phyloP scores from a whole-genome alignment of 2,113 vertebrate species.

The Leuciscus idus region DNA sequence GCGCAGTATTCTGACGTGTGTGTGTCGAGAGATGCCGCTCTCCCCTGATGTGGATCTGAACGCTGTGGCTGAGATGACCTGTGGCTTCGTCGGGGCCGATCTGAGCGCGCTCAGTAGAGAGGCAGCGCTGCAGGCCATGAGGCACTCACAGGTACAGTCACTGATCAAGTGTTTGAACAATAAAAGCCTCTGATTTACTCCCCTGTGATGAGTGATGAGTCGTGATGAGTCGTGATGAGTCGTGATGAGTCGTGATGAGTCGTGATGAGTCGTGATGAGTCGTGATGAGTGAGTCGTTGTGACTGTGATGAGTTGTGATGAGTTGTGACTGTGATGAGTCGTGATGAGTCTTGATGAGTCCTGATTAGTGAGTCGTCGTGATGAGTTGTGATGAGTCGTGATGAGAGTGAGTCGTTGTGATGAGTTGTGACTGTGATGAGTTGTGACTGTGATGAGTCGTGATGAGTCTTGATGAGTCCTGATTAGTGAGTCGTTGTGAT shows the following conservation, averaged over 20 bases:
- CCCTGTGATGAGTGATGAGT: neutral
- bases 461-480: neutral
- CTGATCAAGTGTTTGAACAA: fast-evolving
- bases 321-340: no score
- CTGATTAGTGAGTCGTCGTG: no score
- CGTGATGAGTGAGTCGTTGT: no score
- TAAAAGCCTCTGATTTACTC: neutral
- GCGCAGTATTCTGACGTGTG: conserved; percentile 80
- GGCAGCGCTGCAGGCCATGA: conserved; percentile 85
- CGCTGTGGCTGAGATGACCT: conserved; percentile 84
- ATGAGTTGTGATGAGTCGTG: no score
- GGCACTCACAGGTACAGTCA: conserved; percentile 77
- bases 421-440: no score
- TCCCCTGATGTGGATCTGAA: conserved; percentile 72
- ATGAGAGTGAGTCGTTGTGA: no score
- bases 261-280: no score
- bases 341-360: no score
- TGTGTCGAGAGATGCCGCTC: conserved; percentile 83
- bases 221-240: no score
- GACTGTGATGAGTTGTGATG: no score
- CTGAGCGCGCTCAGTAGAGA: conserved; percentile 91
- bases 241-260: no score
- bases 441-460: neutral
- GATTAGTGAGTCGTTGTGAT: no score
- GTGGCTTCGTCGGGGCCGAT: conserved; percentile 93